phyloP scores from a whole-genome alignment of 2,888 invertebrate genomes.

The Oxyteleia sp. region DNA sequence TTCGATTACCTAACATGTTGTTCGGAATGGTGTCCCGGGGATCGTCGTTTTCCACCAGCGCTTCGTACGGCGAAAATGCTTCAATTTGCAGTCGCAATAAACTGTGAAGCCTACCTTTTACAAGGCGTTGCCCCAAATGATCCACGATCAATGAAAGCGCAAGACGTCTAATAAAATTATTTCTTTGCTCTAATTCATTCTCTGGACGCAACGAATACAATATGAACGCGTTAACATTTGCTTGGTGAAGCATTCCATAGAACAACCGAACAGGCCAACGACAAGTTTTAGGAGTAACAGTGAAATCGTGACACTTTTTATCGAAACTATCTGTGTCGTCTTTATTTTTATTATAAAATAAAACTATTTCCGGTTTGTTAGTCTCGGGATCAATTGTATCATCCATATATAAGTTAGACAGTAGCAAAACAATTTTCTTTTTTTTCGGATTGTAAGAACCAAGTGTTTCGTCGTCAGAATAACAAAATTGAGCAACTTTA shows the following conservation, averaged over 20 bases:
- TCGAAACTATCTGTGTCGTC: too few relatives aligned
- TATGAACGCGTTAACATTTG: constrained; percentile 39
- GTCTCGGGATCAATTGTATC: not conserved
- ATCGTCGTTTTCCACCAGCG: not conserved
- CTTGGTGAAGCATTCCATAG: too few relatives aligned
- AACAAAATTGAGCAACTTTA: too few relatives aligned
- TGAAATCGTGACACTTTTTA: too few relatives aligned
- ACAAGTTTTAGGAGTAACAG: too few relatives aligned
- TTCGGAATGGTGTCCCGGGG: not conserved
- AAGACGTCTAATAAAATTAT: constrained; percentile 7
- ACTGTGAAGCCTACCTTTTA: not conserved
- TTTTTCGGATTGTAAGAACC: not conserved
- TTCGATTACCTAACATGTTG: not conserved
- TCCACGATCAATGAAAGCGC: not conserved
- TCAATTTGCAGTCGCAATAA: constrained; percentile 2
- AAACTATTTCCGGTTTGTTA: not conserved
- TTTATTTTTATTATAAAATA: too few relatives aligned
- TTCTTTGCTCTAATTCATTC: not conserved
- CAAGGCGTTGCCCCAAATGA: constrained; percentile 4
- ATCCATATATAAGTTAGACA: not conserved
- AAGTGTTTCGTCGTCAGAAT: not conserved
- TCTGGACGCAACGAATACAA: constrained; percentile 32
- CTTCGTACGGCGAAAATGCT: not conserved
- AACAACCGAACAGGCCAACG: too few relatives aligned
- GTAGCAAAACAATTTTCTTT: not conserved